phyloP scores from a whole-genome alignment of 2,797 vertebrate genomes.

The Rhabdomys pumilio region DNA sequence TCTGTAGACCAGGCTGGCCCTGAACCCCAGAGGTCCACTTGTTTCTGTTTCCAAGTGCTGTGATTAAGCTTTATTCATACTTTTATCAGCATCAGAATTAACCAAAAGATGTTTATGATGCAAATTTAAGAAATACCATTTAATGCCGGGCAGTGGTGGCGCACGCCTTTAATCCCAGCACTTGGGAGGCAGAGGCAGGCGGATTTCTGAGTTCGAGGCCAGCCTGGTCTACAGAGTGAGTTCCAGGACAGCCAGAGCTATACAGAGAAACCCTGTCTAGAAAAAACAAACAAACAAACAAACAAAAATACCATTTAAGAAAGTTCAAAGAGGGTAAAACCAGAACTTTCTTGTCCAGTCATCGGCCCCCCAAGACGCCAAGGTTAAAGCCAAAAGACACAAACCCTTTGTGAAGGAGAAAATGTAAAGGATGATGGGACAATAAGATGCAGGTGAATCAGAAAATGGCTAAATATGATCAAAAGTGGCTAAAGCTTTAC shows the following conservation, averaged over 20 bases:
- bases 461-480: slow-evolving; percentile 24
- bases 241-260: no score
- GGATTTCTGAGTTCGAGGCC: no score
- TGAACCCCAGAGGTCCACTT: background rate
- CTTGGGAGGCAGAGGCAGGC: no score
- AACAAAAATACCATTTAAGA: background rate
- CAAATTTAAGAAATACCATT: slow-evolving; percentile 49
- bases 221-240: no score
- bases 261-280: no score
- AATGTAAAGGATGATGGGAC: background rate
- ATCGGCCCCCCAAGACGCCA: background rate
- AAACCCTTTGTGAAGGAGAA: background rate
- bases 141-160: background rate
- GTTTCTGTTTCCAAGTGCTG: background rate
- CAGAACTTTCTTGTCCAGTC: background rate
- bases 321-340: background rate
- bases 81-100: slow-evolving; percentile 63
- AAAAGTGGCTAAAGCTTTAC: slow-evolving; percentile 32
- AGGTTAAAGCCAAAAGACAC: background rate
- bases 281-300: no score
- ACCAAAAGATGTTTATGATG: slow-evolving; percentile 29
- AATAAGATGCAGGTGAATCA: background rate
- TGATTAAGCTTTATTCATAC: background rate
- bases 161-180: no score
- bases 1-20: background rate